Base-by-base conservation (phyloP, 2,888 invertebrate genomes). In the Dasypolia templi region DNA sequence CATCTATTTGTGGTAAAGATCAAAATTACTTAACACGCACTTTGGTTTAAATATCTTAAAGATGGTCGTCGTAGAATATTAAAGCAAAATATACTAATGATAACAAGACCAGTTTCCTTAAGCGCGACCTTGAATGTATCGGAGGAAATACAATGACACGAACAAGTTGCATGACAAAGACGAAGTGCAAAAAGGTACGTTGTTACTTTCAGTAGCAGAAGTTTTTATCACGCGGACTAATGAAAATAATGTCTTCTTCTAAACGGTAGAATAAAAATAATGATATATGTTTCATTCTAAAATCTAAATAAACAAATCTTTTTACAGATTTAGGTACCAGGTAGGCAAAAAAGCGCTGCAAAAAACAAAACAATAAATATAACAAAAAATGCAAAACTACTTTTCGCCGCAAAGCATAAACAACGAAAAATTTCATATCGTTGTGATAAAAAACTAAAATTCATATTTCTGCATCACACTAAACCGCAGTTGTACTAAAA, bases 401-500 rank as follows among this genome's bases (percentile, higher is more conserved):
- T 76, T 68, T 67, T 58, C 64, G 29, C 76, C 64, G 55, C 74
- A 66, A 77, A 80, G 72, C 77, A 77, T 75, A 80, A 88, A 85
- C 87, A 77, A 72, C 80, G 79, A 81, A 83, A 86, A 84, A 84
- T 78, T 82, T 89, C 84, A 89, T 88, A 87, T 85, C 79, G 88
- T 86, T 86, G 88, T 89, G 90, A 92, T 91, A 92, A 92, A n/a
- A 93, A 92, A 91, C 87, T 88, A 87, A 89, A 92, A 92, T 90
- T 91, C 89, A 92, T 91, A 90, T 89, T 89, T 91, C 88, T 91
- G 91, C 90, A 91, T 91, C 89, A 90, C 85, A 90, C 81, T 79
- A 77, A 88, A 89, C 88, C 87, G 84, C 86, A 81, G 80, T 81
- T 84, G 85, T 84, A 86, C 90, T 89, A 90, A 92, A 92, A 91